Base-by-base conservation (phyloP, 1,140 invertebrate species). In the Psilanteris sp. region DNA sequence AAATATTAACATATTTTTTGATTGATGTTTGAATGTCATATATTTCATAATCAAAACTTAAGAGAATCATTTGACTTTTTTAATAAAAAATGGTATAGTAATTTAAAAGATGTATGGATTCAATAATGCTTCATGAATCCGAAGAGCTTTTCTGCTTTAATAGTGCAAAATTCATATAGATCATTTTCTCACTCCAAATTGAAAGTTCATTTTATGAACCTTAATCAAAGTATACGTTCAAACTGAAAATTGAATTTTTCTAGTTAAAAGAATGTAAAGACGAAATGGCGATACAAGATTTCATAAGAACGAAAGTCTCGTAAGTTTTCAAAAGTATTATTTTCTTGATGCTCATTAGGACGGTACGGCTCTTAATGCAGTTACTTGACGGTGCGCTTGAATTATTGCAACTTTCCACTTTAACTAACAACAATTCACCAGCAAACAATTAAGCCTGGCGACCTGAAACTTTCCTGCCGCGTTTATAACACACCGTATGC, bases 391-490 rank as follows among this genome's bases (percentile, higher is more conserved):
- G n/a, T n/a, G n/a, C n/a, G n/a, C n/a, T n/a, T n/a, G n/a, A n/a
- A n/a, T n/a, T n/a, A n/a, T 85, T 78, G 77, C 81, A 84, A 87
- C 83, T 86, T 87, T 85, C 76, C 80, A 85, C 83, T 87, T 82
- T 79, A 83, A 82, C 83, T 80, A 79, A 81, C 81, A 86, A 86
- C 80, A 83, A 83, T 86, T 81, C 79, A 74, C 73, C 68, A 73
- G 78, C 82, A 85, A 86, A 87, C 82, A 86, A 83, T 85, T 85
- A 83, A 83, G 82, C 78, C 44, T 80, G 34, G 78, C 48, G 50
- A 72, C 41, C 32, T 52, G 31, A 66, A 70, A 66, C 34, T 71
- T 67, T 44, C 15, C 2, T 29, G 20, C 32, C 27, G 8, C 52
- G 29, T 64, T 59, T 52, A 52, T 64, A 27, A 26, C 13, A 29